These are phyloP conservation scores for Drosophila basisetae DNA, from an alignment of 2,888 invertebrate genomes.

Conservation along the genomic window DNA sequence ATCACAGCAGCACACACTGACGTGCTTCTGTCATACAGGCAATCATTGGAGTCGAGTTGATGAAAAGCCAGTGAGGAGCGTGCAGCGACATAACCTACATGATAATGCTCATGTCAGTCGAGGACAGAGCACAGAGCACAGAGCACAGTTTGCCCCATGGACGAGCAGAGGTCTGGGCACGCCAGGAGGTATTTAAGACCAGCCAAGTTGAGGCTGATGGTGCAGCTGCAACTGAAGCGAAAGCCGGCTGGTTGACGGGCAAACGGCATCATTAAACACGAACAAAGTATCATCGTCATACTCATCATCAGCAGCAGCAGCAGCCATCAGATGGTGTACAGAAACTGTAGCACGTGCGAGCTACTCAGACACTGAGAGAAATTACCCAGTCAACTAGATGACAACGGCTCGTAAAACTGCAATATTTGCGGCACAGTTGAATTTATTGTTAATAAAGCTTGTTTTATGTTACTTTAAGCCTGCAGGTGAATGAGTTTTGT, in stretches of 20 bases:
- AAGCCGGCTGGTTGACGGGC: conserved; percentile 54
- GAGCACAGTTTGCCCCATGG: background rate
- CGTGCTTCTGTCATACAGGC: conserved; percentile 59
- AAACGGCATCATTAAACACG: conserved; percentile 80
- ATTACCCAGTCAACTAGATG: conserved; percentile 5
- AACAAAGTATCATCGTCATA: conserved; percentile 77
- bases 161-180: background rate
- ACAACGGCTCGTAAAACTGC: background rate
- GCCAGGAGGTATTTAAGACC: conserved; percentile 27
- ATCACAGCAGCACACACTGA: conserved; percentile 27
- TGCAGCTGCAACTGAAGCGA: conserved; percentile 19
- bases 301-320: conserved; percentile 42
- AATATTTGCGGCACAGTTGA: background rate
- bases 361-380: conserved; percentile 54
- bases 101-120: conserved; percentile 60
- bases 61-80: conserved; percentile 71
- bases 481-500: background rate
- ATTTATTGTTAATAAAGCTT: background rate
- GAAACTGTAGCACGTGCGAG: conserved; percentile 72
- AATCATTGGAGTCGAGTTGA: conserved; percentile 66
- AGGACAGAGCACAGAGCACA: conserved; percentile 4
- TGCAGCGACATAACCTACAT: conserved; percentile 74
- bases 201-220: conserved; percentile 49
- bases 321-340: conserved; percentile 59
- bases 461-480: background rate